Evolutionary conservation across 2,113 vertebrate genomes (phyloP), one percentile per base, ranked within the genome.

Genomic region (Lucifuga dentata): DNA sequence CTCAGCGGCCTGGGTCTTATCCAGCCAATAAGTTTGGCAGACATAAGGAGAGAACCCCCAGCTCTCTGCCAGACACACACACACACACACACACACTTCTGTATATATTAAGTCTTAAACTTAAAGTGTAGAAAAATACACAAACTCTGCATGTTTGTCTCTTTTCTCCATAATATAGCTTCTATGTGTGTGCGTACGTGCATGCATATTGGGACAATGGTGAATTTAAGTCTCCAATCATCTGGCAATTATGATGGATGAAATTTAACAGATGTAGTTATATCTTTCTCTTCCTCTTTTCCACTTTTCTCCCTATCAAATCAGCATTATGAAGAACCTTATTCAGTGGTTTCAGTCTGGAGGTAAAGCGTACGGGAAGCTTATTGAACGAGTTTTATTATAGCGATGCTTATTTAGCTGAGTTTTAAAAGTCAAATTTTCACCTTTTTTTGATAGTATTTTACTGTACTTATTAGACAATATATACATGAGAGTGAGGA

Each of bases 1-100:
- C 41, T 44, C 35, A n/a, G 62, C 49, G 45, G 69, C 46, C 76
- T 80, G 78, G 55, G 73, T 69, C 41, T 69, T 57, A 65, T 85
- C 72, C 69, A 79, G 75, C 69, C 74, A 59, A 77, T 83, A 64
- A 48, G 64, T 78, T 82, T 65, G 72, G 65, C 79, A 87, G 68
- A 78, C 64, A 73, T 65, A 76, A 73, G 20, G 24, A 78, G 64
- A 82, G 60, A 75, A 65, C 35, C 68, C 55, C 56, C 40, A 63
- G 72, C 59, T 73, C 57, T 49, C 66, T 68, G 65, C 70, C 73
- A 74, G 33, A 70, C 35, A 46, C 41, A 64, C 72, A 64, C 38
- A 51, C 24, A 23, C 45, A 26, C 29, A 51, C 35, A 39, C 46
- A 24, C 49, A 73, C 46, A 36, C 53, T 20, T 7, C 38, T 46